Base-by-base conservation (phyloP, 2,888 invertebrate species). In the Dasypolia templi region DNA sequence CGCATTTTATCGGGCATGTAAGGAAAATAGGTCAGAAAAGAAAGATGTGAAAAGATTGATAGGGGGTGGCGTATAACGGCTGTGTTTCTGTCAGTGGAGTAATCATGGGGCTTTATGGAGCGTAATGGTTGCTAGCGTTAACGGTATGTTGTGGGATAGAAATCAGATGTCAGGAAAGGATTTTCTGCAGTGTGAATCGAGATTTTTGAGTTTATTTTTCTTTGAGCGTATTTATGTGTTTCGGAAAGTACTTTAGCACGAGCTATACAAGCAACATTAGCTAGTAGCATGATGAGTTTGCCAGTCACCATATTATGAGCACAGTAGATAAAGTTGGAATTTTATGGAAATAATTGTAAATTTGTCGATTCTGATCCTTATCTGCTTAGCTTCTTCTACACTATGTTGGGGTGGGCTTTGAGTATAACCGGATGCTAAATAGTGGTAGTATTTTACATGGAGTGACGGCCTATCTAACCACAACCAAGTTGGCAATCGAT, bases 41-140 rank as follows among this genome's bases (percentile, higher is more conserved):
- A 77, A 84, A 82, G 74, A 79, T 86, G 82, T 65, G 69, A 56
- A 49, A 79, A 79, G 86, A 86, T 86, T 86, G 85, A 86, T 86
- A 74, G 56, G 55, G 66, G 51, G 42, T 62, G 56, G 72, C 42
- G 58, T 26, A 51, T 58, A 70, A 29, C 53, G 66, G 49, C 55
- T 67, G 72, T 72, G 59, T 32, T 72, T 67, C 81, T 72, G 63
- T 67, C 82, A 59, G 68, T 39, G 17, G 72, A 70, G 71, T 81
- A 77, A 77, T 81, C 83, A 81, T 56, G 58, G 56, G 63, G 63
- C 46, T 81, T 75, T 77, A 78, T 78, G 76, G 42, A 76, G 56
- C 68, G 67, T 70, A 68, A 80, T 80, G 56, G 66, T 39, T 26
- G 32, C 44, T 69, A 19, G 62, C 53, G 70, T 58, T 65, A 62